Evolutionary conservation across 1,140 invertebrate genomes (phyloP).

Genomic region (Littorina saxatilis): DNA sequence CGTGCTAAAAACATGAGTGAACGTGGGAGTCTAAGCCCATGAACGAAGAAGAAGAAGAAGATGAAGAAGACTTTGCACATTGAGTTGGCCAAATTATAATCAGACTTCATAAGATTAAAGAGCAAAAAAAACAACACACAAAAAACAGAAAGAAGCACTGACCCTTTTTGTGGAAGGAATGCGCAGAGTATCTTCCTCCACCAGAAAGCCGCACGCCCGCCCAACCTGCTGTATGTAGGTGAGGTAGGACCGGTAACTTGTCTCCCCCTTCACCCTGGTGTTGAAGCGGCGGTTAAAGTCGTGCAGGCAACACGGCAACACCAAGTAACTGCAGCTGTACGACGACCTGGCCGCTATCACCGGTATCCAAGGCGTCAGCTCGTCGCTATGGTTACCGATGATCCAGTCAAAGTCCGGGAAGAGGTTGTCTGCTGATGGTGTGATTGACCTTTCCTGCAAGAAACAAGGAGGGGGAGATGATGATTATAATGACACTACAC

Average conservation of each 20-base stretch:
- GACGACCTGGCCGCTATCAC: conserved; percentile 87
- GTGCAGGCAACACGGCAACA: conserved; percentile 95
- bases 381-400: conserved; percentile 99
- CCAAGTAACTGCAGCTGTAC: conserved; percentile 83
- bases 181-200: conserved; percentile 87
- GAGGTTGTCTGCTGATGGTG: conserved; percentile 82
- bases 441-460: conserved; percentile 78
- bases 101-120: too few species aligned
- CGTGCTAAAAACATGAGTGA: too few species aligned
- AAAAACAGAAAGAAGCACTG: conserved; percentile 29
- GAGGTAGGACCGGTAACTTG: conserved; percentile 88
- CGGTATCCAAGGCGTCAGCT: conserved; percentile 98
- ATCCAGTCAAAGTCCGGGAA: conserved; percentile 92
- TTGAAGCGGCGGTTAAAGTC: conserved; percentile 91
- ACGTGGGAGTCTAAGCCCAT: too few species aligned
- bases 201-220: conserved; percentile 85
- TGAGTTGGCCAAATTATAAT: too few species aligned
- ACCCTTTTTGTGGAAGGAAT: conserved; percentile 94
- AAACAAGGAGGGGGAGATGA: conserved; percentile 24
- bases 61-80: too few species aligned
- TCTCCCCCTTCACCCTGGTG: conserved; percentile 54
- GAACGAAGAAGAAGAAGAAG: too few species aligned
- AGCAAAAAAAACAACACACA: not conserved
- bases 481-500: too few species aligned
- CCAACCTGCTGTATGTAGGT: conserved; percentile 85